Evolutionary conservation across 2,113 vertebrate species (phyloP), one percentile per base, ranked within the genome.

Genomic region (Mormyrus iriodes): DNA sequence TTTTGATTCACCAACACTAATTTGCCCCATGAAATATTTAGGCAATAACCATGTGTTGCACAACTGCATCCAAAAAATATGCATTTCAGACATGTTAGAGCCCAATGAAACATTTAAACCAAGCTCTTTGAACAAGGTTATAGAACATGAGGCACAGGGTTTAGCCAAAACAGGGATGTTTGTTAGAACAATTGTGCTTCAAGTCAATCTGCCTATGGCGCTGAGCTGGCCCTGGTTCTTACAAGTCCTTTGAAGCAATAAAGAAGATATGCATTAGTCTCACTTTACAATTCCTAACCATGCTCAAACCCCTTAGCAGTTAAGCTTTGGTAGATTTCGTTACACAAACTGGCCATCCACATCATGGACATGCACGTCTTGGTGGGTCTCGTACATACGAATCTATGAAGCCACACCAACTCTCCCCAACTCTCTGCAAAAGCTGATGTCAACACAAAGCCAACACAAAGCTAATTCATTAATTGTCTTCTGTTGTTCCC

Each of bases 101-200:
- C n/a, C 53, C 65, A 69, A 27, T 88, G n/a, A 69, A 69, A 69
- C 87, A 88, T 88, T 88, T 48, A 69, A 88, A 73, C 24, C 12
- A 19, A 88, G 31, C 88, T n/a, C 88, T 88, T 88, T 79, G 87
- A 73, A 73, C 61, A 17, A 87, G 55, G 55, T 35, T 24, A 15
- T 17, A 27, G 24, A 42, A 73, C 46, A 49, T 19, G n/a, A 88
- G 35, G 39, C 13, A 21, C 12, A 1, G 39, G 42, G 58, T 42
- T 88, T 52, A 42, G 86, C 61, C 61, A 88, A 88, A 88, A 19
- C n/a, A 4, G 27, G 19, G 46, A 73, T 88, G 61, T 49, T 52
- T 79, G 69, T 52, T 46, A 88, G 53, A 88, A 13, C 87, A 88
- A 27, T 42, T 69, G 35, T 44, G n/a, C 52, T 44, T 42, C 48